phyloP scores from a whole-genome alignment of 2,888 invertebrate genomes.

The Ecliptopera silaceata region DNA sequence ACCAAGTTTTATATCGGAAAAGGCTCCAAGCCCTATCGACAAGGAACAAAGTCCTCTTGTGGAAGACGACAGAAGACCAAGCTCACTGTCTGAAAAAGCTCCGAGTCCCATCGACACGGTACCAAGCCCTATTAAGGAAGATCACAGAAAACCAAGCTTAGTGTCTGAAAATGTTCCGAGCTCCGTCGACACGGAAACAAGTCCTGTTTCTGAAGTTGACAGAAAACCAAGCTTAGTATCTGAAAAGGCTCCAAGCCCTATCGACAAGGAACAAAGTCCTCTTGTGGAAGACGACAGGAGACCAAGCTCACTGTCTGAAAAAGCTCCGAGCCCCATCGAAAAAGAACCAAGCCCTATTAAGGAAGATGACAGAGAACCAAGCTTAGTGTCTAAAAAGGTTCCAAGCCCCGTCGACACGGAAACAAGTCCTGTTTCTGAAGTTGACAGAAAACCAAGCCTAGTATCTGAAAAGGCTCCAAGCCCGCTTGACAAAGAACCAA shows the following conservation, averaged over 20 bases:
- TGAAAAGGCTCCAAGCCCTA: too few relatives aligned
- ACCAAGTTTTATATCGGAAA: constrained; percentile 1
- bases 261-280: too few relatives aligned
- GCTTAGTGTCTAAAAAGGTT: not conserved
- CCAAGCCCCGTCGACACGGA: constrained; percentile 1
- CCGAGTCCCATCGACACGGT: constrained; percentile 5
- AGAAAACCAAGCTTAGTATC: too few relatives aligned
- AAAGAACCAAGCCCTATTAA: not conserved
- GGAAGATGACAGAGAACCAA: constrained; percentile 17
- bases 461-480: not conserved
- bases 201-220: too few relatives aligned
- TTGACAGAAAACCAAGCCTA: constrained; percentile 4
- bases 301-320: not conserved
- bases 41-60: not conserved
- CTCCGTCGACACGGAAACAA: too few relatives aligned
- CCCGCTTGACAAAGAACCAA: not conserved
- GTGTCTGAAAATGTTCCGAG: too few relatives aligned
- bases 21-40: not conserved
- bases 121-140: constrained; percentile 1
- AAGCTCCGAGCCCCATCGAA: not conserved
- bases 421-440: constrained; percentile 5
- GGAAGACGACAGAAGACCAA: constrained; percentile 20
- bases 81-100: constrained; percentile 9
- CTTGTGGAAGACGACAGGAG: too few relatives aligned
- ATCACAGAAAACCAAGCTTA: constrained; percentile 12